These are phyloP conservation scores for Onchidella celtica DNA, from an alignment of 2,888 invertebrate genomes.

Conservation along the genomic window DNA sequence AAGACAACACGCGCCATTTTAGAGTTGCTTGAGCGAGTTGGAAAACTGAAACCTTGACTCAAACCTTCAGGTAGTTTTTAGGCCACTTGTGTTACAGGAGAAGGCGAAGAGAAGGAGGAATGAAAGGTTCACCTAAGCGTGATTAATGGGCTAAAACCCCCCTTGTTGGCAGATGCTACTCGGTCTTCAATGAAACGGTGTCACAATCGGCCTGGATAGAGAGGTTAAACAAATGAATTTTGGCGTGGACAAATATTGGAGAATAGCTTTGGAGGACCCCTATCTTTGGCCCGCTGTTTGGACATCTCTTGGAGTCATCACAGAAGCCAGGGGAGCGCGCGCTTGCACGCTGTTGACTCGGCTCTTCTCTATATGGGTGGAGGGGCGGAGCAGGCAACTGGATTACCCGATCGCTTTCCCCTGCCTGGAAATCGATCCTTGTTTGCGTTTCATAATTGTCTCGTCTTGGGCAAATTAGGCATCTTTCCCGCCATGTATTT, in stretches of 20 bases:
- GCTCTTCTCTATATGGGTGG: conserved; percentile 13
- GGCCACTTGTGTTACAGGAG: no score
- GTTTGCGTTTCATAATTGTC: conserved; percentile 38
- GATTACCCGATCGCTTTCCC: conserved; percentile 33
- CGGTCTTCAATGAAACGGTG: conserved; percentile 10
- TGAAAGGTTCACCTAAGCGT: background rate
- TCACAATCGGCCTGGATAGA: conserved; percentile 15
- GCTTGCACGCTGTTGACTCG: conserved; percentile 21
- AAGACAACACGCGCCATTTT: no score
- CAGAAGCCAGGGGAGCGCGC: background rate
- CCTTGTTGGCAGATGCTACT: conserved; percentile 27
- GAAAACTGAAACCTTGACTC: background rate
- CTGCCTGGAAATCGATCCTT: background rate
- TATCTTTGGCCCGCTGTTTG: conserved; percentile 29
- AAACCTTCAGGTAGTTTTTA: no score
- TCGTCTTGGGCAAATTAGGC: conserved; percentile 22
- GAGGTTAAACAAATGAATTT: conserved; percentile 27
- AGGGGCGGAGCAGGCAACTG: conserved; percentile 14
- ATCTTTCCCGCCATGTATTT: conserved; percentile 9
- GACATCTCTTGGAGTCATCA: conserved; percentile 22
- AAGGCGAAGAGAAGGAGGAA: background rate
- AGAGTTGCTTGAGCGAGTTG: no score
- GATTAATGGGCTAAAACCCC: conserved; percentile 2
- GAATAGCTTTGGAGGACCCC: conserved; percentile 26
- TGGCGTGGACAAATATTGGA: conserved; percentile 32